phyloP scores from a whole-genome alignment of 1,140 invertebrate genomes.

The Scaptomyza montana region DNA sequence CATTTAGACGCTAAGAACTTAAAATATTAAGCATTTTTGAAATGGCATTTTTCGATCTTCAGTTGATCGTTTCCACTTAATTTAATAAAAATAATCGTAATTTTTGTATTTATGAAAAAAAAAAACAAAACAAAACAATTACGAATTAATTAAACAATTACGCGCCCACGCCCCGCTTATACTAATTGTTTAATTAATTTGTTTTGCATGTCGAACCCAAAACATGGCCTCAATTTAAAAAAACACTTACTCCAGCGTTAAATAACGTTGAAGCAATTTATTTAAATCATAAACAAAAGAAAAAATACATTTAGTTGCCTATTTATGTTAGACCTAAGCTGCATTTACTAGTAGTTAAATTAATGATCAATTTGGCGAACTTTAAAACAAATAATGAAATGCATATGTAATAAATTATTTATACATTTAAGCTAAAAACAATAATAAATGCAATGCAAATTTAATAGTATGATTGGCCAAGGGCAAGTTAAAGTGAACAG shows the following conservation, averaged over 20 bases:
- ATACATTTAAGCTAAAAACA: conserved; percentile 57
- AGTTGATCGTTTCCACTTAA: conserved; percentile 39
- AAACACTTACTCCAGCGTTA: background rate
- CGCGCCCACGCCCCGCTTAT: conserved; percentile 43
- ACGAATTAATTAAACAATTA: conserved; percentile 84
- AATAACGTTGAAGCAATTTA: background rate
- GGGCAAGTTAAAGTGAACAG: background rate
- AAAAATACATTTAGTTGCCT: conserved; percentile 75
- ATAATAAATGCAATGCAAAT: conserved; percentile 46
- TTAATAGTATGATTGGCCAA: background rate
- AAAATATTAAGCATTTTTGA: conserved; percentile 70
- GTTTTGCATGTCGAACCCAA: conserved; percentile 76
- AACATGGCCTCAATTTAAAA: conserved; percentile 72
- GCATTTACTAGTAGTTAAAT: conserved; percentile 83
- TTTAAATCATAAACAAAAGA: conserved; percentile 42
- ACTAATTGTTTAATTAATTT: conserved; percentile 83
- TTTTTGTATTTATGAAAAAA: conserved; percentile 69
- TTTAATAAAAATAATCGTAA: conserved; percentile 68
- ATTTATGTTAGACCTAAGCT: conserved; percentile 80
- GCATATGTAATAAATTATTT: conserved; percentile 63
- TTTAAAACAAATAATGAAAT: conserved; percentile 19
- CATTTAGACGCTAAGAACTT: conserved; percentile 35
- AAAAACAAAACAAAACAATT: conserved; percentile 45
- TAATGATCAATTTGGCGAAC: conserved; percentile 45
- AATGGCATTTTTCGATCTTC: conserved; percentile 59